A percentile compares a stretch with the other conserved stretches of the same genome.
These are phyloP conservation scores for Paracanthobrama guichenoti DNA, from an alignment of 2,113 vertebrate genomes.

Conservation along the genomic window DNA sequence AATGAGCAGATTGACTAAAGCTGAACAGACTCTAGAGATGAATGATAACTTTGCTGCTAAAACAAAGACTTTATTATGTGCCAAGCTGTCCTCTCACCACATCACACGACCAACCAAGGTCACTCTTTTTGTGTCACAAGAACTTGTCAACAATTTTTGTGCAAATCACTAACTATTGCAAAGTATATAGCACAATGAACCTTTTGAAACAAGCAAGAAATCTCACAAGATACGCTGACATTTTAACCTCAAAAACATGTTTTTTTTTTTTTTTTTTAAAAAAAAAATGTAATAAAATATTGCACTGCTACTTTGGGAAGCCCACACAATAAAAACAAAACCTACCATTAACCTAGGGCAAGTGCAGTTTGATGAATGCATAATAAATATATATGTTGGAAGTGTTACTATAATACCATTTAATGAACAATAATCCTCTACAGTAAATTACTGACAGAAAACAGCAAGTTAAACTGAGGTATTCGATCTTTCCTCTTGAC, in stretches of 20 bases:
- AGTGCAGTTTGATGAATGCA: background rate
- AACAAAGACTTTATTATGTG: conserved; percentile 1
- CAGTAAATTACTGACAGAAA: background rate
- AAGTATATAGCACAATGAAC: background rate
- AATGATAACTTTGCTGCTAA: background rate
- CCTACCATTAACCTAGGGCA: background rate
- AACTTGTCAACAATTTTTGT: conserved; percentile 26
- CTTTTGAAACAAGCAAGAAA: background rate
- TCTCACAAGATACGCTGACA: background rate
- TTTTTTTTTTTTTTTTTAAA: too few relatives aligned
- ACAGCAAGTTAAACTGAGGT: background rate
- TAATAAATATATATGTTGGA: conserved; percentile 18
- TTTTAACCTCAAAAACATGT: background rate
- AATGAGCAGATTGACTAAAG: conserved; percentile 27
- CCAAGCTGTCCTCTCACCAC: background rate
- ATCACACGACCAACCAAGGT: conserved; percentile 10
- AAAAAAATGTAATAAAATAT: background rate
- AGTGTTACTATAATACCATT: background rate
- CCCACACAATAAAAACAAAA: conserved; percentile 3
- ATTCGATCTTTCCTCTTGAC: background rate
- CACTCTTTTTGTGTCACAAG: background rate
- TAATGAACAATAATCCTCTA: background rate
- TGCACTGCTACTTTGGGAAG: background rate
- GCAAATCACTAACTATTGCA: conserved; percentile 12
- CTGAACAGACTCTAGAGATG: conserved; percentile 23